Evolutionary conservation across 2,888 invertebrate species (phyloP).

Genomic region (Caenorhabditis uteleia): DNA sequence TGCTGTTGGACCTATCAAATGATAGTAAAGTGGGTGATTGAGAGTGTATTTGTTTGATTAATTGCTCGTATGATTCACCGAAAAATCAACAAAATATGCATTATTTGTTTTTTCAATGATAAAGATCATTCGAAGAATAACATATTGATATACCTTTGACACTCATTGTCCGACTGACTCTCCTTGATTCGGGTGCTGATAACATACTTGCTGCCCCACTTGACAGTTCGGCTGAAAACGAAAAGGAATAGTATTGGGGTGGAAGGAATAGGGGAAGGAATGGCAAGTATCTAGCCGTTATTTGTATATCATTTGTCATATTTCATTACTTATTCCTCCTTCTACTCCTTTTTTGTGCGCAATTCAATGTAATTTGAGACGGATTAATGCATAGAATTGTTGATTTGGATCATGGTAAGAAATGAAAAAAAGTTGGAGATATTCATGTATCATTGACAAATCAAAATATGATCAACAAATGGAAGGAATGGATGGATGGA

Average conservation of each 20-base stretch:
- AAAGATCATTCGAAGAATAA: neutral
- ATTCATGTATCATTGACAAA: too few relatives aligned
- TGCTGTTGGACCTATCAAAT: constrained; percentile 30
- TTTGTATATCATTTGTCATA: constrained; percentile 34
- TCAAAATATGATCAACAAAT: too few relatives aligned
- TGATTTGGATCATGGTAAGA: constrained; percentile 26
- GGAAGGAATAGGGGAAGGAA: neutral
- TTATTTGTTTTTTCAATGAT: too few relatives aligned
- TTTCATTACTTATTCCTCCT: constrained; percentile 28
- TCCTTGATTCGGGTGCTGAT: constrained; percentile 31
- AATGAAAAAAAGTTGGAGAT: too few relatives aligned
- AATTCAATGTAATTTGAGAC: neutral
- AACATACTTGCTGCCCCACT: constrained; percentile 34
- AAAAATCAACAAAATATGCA: too few relatives aligned
- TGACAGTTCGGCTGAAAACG: constrained; percentile 32
- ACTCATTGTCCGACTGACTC: constrained; percentile 39
- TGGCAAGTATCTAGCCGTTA: neutral
- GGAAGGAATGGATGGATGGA: too few relatives aligned
- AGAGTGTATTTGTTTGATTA: neutral
- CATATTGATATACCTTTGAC: constrained; percentile 19
- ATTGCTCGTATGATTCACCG: too few relatives aligned
- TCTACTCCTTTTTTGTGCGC: neutral
- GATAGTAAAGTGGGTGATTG: too few relatives aligned
- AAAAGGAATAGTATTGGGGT: neutral
- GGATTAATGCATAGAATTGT: constrained; percentile 4